Conservation (phyloP, 2,113 vertebrate genomes). For the Psettodes erumei region DNA sequence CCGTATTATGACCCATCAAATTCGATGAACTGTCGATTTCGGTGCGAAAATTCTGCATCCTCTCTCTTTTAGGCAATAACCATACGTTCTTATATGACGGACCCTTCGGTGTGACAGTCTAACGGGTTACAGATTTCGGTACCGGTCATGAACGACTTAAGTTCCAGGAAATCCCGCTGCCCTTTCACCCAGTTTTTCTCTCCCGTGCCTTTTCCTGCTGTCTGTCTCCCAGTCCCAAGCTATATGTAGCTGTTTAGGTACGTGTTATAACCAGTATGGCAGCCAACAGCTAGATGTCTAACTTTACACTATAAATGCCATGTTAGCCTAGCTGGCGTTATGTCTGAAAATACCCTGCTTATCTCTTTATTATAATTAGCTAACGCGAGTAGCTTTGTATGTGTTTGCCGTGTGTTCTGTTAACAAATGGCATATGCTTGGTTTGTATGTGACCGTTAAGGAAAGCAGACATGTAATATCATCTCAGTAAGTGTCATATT, state of each 20-base stretch:
- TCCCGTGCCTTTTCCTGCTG: neutral
- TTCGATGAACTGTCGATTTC: neutral
- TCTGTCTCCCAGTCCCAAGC: neutral
- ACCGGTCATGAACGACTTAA: conserved; percentile 32
- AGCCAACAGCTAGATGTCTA: neutral
- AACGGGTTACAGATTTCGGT: neutral
- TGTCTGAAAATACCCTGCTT: neutral
- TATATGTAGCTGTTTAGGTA: neutral
- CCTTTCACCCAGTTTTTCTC: conserved; percentile 67
- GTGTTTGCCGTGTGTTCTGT: neutral
- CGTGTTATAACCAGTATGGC: neutral
- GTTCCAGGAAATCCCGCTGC: conserved; percentile 43
- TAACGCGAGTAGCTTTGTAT: neutral
- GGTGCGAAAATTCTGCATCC: neutral
- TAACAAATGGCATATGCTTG: neutral
- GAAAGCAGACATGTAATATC: neutral
- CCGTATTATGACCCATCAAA: neutral
- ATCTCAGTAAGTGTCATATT: neutral
- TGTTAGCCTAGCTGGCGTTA: neutral
- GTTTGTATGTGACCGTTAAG: neutral
- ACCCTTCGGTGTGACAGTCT: neutral
- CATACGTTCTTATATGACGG: neutral
- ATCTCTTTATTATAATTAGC: neutral
- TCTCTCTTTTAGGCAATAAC: neutral
- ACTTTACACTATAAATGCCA: neutral